phyloP scores from a whole-genome alignment of 2,888 invertebrate species.

The Serrognathus titanus region DNA sequence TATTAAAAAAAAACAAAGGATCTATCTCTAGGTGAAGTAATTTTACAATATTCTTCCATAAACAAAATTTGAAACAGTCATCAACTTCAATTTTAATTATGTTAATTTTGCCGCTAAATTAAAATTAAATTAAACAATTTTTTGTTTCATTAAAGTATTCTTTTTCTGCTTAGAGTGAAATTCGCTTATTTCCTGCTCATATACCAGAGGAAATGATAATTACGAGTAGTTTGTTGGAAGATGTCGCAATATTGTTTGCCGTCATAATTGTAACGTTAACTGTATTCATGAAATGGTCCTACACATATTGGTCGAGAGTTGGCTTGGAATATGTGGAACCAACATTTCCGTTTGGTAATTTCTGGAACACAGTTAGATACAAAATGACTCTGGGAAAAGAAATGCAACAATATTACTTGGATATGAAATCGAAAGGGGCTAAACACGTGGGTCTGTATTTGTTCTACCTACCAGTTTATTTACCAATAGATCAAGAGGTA shows the following conservation, averaged over 20 bases:
- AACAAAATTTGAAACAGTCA: too few species aligned
- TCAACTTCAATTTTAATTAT: too few species aligned
- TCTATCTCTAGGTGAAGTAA: too few species aligned
- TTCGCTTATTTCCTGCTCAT: too few species aligned
- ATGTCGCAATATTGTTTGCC: constrained; percentile 52
- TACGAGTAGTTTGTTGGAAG: constrained; percentile 30
- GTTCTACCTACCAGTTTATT: constrained; percentile 49
- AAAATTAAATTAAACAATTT: too few species aligned
- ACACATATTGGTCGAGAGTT: constrained; percentile 21
- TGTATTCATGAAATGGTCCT: constrained; percentile 25
- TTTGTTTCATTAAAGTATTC: too few species aligned
- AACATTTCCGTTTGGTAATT: constrained; percentile 45
- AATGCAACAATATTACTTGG: constrained; percentile 34
- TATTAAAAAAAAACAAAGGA: too few species aligned
- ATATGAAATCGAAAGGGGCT: constrained; percentile 23
- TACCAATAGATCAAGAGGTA: constrained; percentile 49
- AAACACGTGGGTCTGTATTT: constrained; percentile 52
- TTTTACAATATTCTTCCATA: too few species aligned
- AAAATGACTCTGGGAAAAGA: constrained; percentile 37
- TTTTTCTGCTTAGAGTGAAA: too few species aligned
- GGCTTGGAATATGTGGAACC: constrained; percentile 33
- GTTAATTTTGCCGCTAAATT: too few species aligned
- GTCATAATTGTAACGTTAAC: constrained; percentile 42
- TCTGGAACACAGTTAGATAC: constrained; percentile 38
- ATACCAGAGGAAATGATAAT: neutral